Evolutionary conservation across 2,113 vertebrate species (phyloP).

Genomic region (Semnopithecus entellus): DNA sequence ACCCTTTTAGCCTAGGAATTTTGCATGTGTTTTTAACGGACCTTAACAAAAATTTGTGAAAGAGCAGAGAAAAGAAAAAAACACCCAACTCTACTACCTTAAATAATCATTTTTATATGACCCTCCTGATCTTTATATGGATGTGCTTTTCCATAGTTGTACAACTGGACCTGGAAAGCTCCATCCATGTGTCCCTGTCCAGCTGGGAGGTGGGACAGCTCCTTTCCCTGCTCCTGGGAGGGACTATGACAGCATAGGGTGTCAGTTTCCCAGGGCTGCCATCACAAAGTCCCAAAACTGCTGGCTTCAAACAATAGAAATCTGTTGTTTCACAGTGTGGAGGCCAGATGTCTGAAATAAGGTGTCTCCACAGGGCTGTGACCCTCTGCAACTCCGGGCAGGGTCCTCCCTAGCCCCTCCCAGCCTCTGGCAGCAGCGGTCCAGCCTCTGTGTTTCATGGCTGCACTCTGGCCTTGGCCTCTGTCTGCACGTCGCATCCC

Average conservation of each 20-base stretch:
- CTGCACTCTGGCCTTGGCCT: accelerated
- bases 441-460: background rate
- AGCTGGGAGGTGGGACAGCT: background rate
- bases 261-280: background rate
- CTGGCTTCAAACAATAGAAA: background rate
- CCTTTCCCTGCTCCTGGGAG: background rate
- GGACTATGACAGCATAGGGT: background rate
- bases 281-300: background rate
- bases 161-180: background rate
- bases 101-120: no score
- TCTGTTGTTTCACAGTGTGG: background rate
- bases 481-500: accelerated
- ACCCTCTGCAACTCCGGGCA: accelerated
- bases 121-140: background rate
- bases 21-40: background rate
- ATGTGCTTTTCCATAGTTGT: background rate
- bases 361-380: background rate
- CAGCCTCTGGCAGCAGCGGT: accelerated
- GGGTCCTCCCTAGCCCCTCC: background rate
- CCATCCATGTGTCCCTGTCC: no score
- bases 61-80: background rate
- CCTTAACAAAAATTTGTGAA: background rate
- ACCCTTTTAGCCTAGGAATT: background rate
- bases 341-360: background rate
- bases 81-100: no score